These are phyloP conservation scores for Campoletis raptor DNA, from an alignment of 2,888 invertebrate genomes.

Conservation along the genomic window DNA sequence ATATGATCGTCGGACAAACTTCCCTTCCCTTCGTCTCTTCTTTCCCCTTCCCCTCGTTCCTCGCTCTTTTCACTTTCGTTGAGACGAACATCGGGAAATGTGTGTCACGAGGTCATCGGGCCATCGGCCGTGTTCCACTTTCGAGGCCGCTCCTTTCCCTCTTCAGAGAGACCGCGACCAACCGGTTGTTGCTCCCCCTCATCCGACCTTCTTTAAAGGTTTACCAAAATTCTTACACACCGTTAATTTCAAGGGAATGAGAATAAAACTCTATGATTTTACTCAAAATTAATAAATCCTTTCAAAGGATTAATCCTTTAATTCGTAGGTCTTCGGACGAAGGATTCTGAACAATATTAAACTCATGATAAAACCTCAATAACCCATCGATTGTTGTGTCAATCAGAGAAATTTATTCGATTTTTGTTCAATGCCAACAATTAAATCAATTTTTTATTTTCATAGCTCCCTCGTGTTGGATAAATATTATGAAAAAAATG, in stretches of 20 bases:
- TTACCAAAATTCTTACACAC: slow-evolving; percentile 9
- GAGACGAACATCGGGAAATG: slow-evolving; percentile 77
- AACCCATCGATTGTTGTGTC: background rate
- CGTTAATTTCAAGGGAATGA: background rate
- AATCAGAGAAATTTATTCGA: background rate
- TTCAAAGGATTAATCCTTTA: background rate
- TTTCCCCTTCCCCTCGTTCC: slow-evolving; percentile 10
- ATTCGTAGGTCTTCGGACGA: background rate
- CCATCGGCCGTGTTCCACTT: slow-evolving; percentile 84
- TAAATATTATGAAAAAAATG: background rate
- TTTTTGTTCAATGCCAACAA: background rate
- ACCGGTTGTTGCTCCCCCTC: slow-evolving; percentile 62
- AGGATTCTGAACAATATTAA: background rate
- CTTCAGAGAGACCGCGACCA: slow-evolving; percentile 67
- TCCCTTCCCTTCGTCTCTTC: slow-evolving; percentile 24
- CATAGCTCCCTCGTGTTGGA: background rate
- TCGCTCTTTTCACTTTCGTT: slow-evolving; percentile 83
- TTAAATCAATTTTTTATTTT: background rate
- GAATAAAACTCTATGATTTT: background rate
- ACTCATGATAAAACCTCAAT: background rate
- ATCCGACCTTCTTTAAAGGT: slow-evolving; percentile 16
- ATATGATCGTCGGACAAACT: slow-evolving; percentile 59
- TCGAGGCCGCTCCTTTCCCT: slow-evolving; percentile 79
- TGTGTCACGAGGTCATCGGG: slow-evolving; percentile 83
- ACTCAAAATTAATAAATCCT: background rate